phyloP scores from a whole-genome alignment of 2,113 vertebrate genomes.

The Sinocyclocheilus anshuiensis region DNA sequence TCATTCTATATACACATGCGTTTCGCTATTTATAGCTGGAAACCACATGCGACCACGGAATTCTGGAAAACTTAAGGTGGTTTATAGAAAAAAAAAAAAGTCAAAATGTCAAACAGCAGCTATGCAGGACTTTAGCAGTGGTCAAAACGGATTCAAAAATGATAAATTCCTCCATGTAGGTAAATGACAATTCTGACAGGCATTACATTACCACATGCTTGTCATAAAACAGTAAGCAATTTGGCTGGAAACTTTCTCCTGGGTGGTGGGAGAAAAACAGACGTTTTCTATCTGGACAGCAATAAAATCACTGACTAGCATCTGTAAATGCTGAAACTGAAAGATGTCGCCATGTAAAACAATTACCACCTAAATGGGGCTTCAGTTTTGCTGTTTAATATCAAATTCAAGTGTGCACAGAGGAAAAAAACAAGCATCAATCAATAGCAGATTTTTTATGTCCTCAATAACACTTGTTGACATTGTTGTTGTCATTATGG shows the following conservation, averaged over 20 bases:
- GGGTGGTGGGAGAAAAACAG: not conserved
- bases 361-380: not conserved
- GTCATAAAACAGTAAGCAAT: constrained; percentile 14
- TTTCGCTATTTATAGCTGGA: not conserved
- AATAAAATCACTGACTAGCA: constrained; percentile 26
- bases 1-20: not conserved
- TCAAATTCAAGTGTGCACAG: not conserved
- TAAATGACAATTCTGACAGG: not conserved
- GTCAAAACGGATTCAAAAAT: not conserved
- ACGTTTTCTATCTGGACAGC: not conserved
- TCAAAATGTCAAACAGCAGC: not conserved
- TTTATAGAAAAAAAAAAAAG: not conserved
- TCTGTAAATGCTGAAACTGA: constrained; percentile 16
- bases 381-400: not conserved
- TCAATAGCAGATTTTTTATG: constrained; percentile 16
- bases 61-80: not conserved
- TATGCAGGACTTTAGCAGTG: not conserved
- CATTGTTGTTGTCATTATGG: constrained; percentile 22
- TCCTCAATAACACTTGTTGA: constrained; percentile 24
- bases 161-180: not conserved
- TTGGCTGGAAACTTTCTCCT: not conserved
- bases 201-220: not conserved
- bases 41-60: not conserved
- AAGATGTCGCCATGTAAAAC: not conserved
- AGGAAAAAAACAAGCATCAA: not conserved